phyloP scores from a whole-genome alignment of 2,888 invertebrate genomes.

The Tetragonisca angustula region DNA sequence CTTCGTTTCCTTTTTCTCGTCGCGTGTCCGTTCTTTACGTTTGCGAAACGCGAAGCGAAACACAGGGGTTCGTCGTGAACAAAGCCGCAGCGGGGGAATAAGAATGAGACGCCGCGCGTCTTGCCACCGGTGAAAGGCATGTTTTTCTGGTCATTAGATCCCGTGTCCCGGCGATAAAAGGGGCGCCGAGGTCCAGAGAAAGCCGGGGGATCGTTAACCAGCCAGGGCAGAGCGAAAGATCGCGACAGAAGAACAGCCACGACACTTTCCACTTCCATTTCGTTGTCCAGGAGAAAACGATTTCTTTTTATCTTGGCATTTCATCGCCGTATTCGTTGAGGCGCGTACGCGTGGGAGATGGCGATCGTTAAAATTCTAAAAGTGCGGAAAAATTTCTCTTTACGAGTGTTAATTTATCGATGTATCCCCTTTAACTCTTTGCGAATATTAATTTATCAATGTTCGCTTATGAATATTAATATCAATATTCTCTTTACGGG shows the following conservation, averaged over 20 bases:
- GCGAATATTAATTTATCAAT: too few relatives aligned
- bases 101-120: constrained; percentile 40
- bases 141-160: constrained; percentile 68
- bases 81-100: constrained; percentile 18
- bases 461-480: too few relatives aligned
- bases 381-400: too few relatives aligned
- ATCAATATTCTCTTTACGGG: too few relatives aligned
- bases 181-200: not conserved
- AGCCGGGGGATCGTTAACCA: constrained; percentile 12
- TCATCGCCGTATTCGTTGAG: too few relatives aligned
- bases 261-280: constrained; percentile 2
- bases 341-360: too few relatives aligned
- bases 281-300: not conserved
- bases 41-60: constrained; percentile 5
- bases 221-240: not conserved
- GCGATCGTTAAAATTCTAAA: too few relatives aligned
- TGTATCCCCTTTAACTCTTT: too few relatives aligned
- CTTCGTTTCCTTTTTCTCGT: not conserved
- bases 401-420: too few relatives aligned
- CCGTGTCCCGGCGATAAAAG: constrained; percentile 28
- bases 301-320: too few relatives aligned
- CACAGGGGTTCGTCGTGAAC: not conserved
- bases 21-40: not conserved
- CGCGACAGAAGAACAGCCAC: not conserved
- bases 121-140: constrained; percentile 30